These are phyloP conservation scores for Neopelma chrysocephalum DNA, from an alignment of 2,797 vertebrate species.

Conservation along the genomic window DNA sequence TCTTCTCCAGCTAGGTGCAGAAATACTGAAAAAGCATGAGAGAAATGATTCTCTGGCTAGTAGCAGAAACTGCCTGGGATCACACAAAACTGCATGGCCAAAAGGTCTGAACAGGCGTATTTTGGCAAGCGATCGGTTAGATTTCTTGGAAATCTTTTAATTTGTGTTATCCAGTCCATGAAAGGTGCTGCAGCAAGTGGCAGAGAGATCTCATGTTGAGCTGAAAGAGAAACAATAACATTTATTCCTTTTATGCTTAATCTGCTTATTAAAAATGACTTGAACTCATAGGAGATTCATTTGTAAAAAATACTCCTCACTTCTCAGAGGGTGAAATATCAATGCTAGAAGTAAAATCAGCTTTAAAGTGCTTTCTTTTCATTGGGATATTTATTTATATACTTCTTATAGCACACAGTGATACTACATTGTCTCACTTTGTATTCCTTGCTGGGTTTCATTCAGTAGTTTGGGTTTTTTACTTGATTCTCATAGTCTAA, in stretches of 20 bases:
- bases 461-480: not conserved
- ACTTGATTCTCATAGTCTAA: not conserved
- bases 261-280: not conserved
- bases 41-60: not conserved
- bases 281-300: not conserved
- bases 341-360: not conserved
- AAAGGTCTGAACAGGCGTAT: not conserved
- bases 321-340: not conserved
- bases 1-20: not conserved
- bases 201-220: not conserved
- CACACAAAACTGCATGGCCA: not conserved
- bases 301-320: not conserved
- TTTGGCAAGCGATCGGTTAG: not conserved
- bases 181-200: not conserved
- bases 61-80: not conserved
- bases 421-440: not conserved
- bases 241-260: not conserved
- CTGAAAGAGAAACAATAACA: not conserved
- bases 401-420: not conserved
- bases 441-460: not conserved
- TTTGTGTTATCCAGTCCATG: not conserved
- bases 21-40: not conserved
- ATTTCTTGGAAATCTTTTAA: not conserved
- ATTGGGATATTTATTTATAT: not conserved
- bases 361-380: not conserved